Base-by-base conservation (phyloP, 2,888 invertebrate species). In the Elmis aenea region DNA sequence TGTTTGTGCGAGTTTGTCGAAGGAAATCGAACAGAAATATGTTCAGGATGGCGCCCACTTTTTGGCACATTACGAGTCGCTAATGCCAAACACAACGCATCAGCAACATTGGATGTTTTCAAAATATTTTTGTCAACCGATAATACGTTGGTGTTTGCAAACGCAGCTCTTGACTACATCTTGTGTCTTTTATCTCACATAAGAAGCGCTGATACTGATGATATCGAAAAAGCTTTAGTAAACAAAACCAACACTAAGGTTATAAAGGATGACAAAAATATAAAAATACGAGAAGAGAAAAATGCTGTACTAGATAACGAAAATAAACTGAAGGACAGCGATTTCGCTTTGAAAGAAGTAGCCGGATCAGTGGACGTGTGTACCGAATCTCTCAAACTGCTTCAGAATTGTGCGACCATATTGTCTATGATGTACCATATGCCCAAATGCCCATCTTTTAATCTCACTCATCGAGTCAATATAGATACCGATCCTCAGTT, bases 1-100 rank as follows among this genome's bases (percentile, higher is more conserved):
- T 93, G 92, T 52, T 82, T 96, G 27, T 94, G 94, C 64, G 94
- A 94, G 67, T 90, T 96, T 55, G 95, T 97, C 0, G 94, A 95
- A 67, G 90, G 90, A 0, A 93, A 91, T 64, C 77, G 91, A 52
- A 85, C 86, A 41, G 93, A 95, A 71, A 92, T 96, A 23, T 80
- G 89, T 49, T 94, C 93, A 0, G 96, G 96, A 0, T 97, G 96
- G 96, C 75, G 95, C 33, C 92, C 96, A 1, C 70, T 97, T 1
- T 97, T 97, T 61, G 93, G 93, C 6, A 93, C 95, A 1, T 68
- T 97, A 24, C 78, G 93, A 11, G 91, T 92, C 25, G 92, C 94
- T 0, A 85, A 83, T 54, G 75, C 76, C 54, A 62, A 71, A 41
- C 76, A 69, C 53, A 84, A 83, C 50, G 79, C 83, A 12, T 75